These are phyloP conservation scores for Drosophila maculinotata DNA, from an alignment of 2,888 invertebrate species.

Conservation along the genomic window DNA sequence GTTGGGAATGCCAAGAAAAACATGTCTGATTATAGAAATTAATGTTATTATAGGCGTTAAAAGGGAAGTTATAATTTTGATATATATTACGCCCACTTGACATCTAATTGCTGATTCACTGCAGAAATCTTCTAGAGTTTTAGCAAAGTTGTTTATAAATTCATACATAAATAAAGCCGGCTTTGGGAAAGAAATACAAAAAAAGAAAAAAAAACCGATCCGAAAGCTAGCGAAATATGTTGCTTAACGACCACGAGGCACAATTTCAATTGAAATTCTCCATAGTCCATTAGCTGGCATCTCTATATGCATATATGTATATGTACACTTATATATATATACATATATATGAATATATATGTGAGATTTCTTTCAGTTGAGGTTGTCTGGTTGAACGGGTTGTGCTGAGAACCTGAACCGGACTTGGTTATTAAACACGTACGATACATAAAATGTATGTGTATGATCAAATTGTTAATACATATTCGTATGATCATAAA, in stretches of 20 bases:
- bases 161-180: slow-evolving; percentile 4
- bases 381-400: slow-evolving; percentile 52
- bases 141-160: neutral
- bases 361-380: slow-evolving; percentile 33
- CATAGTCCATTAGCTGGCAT: slow-evolving; percentile 22
- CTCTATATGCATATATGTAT: neutral
- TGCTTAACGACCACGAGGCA: slow-evolving; percentile 46
- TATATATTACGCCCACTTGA: too few relatives aligned
- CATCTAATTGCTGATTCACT: too few relatives aligned
- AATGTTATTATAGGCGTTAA: too few relatives aligned
- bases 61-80: too few relatives aligned
- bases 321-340: slow-evolving; percentile 1
- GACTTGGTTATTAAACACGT: slow-evolving; percentile 19
- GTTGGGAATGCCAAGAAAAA: too few relatives aligned
- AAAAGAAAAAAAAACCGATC: neutral
- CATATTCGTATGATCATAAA: slow-evolving; percentile 7
- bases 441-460: slow-evolving; percentile 13
- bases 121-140: neutral
- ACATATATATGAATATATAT: neutral
- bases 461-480: neutral
- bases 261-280: slow-evolving; percentile 33
- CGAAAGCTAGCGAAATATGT: slow-evolving; percentile 11
- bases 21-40: too few relatives aligned
- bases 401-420: slow-evolving; percentile 57
- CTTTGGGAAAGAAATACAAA: neutral